These are phyloP conservation scores for Ia io DNA, from an alignment of 2,113 vertebrate species.

Conservation along the genomic window DNA sequence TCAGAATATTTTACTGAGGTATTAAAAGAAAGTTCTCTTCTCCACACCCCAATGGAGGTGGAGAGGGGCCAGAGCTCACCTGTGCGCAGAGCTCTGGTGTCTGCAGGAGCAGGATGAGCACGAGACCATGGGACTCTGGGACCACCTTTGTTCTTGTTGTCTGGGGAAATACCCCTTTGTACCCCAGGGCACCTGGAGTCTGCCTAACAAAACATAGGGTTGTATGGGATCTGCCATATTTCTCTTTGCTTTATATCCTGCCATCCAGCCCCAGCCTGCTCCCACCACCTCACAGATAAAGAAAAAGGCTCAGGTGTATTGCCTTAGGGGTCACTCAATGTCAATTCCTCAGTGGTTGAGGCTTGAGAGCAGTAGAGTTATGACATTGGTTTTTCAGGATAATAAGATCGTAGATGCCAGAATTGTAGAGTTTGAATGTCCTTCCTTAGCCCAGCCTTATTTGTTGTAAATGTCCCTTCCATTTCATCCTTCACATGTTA, in stretches of 20 bases:
- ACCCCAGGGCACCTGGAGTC: background rate
- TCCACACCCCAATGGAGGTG: background rate
- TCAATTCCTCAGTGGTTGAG: background rate
- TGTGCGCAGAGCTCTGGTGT: background rate
- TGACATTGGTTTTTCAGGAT: background rate
- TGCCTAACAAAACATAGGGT: background rate
- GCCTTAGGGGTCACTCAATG: background rate
- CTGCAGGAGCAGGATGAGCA: background rate
- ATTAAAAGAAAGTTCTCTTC: constrained; percentile 33
- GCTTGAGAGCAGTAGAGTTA: background rate
- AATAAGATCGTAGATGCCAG: background rate
- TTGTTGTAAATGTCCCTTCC: background rate
- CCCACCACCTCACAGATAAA: background rate
- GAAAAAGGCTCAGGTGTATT: background rate
- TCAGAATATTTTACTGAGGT: background rate
- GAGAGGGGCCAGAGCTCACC: background rate
- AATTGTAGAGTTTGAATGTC: background rate
- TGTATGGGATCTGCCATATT: background rate
- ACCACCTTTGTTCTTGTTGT: background rate
- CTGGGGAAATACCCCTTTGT: background rate
- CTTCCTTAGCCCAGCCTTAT: background rate
- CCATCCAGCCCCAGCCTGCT: background rate
- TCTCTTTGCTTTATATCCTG: background rate
- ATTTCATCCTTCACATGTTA: background rate
- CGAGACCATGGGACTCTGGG: background rate